Base-by-base conservation (phyloP, 2,888 invertebrate genomes). In the Acleris emargana region DNA sequence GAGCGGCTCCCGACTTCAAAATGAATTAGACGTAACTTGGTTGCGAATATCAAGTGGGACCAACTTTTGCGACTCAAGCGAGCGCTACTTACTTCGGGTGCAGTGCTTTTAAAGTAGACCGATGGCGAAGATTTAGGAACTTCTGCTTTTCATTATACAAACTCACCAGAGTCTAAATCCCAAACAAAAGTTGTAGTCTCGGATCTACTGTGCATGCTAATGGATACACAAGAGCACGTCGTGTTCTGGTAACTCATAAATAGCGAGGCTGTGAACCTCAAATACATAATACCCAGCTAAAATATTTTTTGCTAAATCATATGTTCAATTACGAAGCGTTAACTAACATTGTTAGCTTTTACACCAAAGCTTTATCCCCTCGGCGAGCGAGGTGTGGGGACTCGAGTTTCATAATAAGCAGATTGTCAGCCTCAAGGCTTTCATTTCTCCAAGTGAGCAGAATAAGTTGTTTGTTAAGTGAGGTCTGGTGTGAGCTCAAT, bases 401-500 rank as follows among this genome's bases (percentile, higher is more conserved):
- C 22, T 53, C 58, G 1, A 38, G 52, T 63, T 58, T 63, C 63
- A 58, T 63, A 63, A 58, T 63, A 54, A 38, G 28, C 53, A 49
- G 38, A 64, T 53, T 49, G 38, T 53, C 49, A 53, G 49, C 54
- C 38, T 32, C 32, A 9, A 32, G 32, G 32, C 32, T 75, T 73
- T 73, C 72, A 68, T 73, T 74, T 70, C 69, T 69, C 58, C 52
- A 67, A 69, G 72, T 52, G 45, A 61, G 64, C 58, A 43, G 72
- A 73, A 68, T 73, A 73, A 77, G 76, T 73, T 72, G 76, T 77
- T 72, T 72, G 75, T 75, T 28, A 62, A 43, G 58, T 52, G 32
- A 58, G 58, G 52, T 20, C 58, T 28, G 47, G 64, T 58, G 59
- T 49, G 28, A 49, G 47, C 54, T 52, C 64, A 43, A 55, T 55